These are phyloP conservation scores for Dermochelys coriacea DNA, from an alignment of 2,797 vertebrate species.

Conservation along the genomic window DNA sequence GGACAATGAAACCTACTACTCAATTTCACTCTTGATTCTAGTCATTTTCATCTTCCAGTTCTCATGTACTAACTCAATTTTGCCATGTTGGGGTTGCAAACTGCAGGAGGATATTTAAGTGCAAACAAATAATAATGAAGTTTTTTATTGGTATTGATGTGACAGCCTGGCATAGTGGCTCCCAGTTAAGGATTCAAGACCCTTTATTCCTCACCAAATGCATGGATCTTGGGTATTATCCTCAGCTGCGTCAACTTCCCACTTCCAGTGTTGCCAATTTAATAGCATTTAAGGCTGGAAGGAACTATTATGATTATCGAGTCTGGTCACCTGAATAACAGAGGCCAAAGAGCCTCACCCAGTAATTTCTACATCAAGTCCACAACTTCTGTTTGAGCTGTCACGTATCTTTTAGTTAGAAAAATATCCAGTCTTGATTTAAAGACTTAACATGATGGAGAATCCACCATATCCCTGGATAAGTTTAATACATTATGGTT, in stretches of 20 bases:
- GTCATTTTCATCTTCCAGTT: background rate
- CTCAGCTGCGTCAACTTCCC: background rate
- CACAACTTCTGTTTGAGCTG: too few relatives aligned
- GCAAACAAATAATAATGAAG: background rate
- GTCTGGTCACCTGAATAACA: too few relatives aligned
- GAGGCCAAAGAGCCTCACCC: too few relatives aligned
- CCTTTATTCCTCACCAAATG: background rate
- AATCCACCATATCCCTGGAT: too few relatives aligned
- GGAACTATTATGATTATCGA: too few relatives aligned
- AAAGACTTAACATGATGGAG: too few relatives aligned
- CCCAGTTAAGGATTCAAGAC: constrained; percentile 10
- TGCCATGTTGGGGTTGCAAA: background rate
- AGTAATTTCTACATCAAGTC: too few relatives aligned
- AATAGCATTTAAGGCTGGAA: too few relatives aligned
- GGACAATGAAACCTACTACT: background rate
- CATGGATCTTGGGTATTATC: background rate
- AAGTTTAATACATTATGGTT: too few relatives aligned
- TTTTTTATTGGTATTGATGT: constrained; percentile 12
- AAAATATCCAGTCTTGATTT: too few relatives aligned
- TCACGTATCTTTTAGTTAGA: too few relatives aligned
- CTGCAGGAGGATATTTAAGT: background rate
- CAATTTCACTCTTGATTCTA: background rate
- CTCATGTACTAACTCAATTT: background rate
- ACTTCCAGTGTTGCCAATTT: background rate
- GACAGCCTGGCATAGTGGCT: background rate